These are phyloP conservation scores for Colostygia pectinataria DNA, from an alignment of 2,888 invertebrate genomes.

Conservation along the genomic window DNA sequence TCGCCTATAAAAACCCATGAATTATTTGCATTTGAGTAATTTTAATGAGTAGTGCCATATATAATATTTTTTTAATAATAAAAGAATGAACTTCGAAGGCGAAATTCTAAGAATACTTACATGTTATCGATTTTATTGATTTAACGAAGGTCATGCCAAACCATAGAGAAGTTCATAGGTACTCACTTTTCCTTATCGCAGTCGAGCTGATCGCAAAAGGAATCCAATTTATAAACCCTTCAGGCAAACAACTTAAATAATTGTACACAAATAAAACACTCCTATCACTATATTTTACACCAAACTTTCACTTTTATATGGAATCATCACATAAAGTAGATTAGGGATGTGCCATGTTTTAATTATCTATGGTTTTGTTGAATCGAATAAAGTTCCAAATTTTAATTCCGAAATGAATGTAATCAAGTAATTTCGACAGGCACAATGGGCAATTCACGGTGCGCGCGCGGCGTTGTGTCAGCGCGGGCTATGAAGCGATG, in stretches of 20 bases:
- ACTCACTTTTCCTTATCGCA: slow-evolving; percentile 34
- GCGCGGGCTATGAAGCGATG: slow-evolving; percentile 45
- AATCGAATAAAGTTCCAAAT: neutral
- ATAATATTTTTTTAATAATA: too few relatives aligned
- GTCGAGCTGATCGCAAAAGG: slow-evolving; percentile 4
- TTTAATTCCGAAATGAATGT: slow-evolving; percentile 3
- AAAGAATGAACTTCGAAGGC: too few relatives aligned
- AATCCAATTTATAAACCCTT: slow-evolving; percentile 17
- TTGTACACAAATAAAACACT: slow-evolving; percentile 17
- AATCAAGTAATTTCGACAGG: slow-evolving; percentile 8
- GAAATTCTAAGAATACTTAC: neutral
- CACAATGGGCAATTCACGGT: slow-evolving; percentile 25
- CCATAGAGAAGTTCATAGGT: slow-evolving; percentile 2
- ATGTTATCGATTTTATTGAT: neutral
- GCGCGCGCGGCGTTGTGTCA: slow-evolving; percentile 38
- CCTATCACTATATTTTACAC: slow-evolving; percentile 20
- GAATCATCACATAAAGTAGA: neutral
- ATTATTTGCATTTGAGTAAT: too few relatives aligned
- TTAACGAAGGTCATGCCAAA: slow-evolving; percentile 11
- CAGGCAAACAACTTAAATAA: slow-evolving; percentile 17
- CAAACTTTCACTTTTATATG: slow-evolving; percentile 7
- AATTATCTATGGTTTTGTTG: neutral
- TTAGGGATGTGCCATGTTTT: neutral
- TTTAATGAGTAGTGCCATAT: too few relatives aligned
- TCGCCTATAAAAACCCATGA: too few relatives aligned